phyloP scores from a whole-genome alignment of 2,888 invertebrate genomes.

The Taenaris catops region DNA sequence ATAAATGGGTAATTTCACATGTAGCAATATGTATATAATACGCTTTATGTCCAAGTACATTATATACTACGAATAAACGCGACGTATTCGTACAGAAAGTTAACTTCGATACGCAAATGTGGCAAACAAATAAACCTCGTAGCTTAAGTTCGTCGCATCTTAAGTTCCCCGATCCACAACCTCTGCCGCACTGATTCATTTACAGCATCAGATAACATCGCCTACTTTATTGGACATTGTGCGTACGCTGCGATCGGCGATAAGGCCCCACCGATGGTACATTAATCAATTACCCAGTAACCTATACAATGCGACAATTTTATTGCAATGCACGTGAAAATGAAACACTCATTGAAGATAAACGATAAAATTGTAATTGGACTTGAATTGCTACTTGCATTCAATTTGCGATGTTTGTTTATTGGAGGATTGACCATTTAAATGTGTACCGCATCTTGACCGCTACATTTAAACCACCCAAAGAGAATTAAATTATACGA shows the following conservation, averaged over 20 bases:
- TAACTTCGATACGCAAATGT: no score
- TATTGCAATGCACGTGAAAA: constrained; percentile 59
- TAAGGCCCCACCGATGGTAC: constrained; percentile 58
- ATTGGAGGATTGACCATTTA: constrained; percentile 16
- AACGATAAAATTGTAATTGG: constrained; percentile 40
- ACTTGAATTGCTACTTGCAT: constrained; percentile 21
- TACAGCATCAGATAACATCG: constrained; percentile 65
- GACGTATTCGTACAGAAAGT: no score
- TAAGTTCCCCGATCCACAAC: constrained; percentile 31
- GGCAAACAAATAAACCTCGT: no score
- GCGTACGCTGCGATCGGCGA: constrained; percentile 56
- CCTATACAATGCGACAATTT: constrained; percentile 54
- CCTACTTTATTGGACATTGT: constrained; percentile 75
- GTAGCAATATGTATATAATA: no score
- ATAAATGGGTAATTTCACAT: no score
- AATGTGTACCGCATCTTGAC: no score
- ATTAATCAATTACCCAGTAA: constrained; percentile 50
- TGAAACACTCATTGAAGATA: constrained; percentile 61
- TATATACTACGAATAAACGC: no score
- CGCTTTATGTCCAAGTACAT: no score
- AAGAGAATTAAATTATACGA: no score
- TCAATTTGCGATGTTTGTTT: constrained; percentile 22
- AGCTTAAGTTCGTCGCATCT: no score
- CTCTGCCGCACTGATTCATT: constrained; percentile 61
- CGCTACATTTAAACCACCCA: no score